A percentile compares a stretch with the other conserved stretches of the same genome.
These are phyloP conservation scores for Trematomus bernacchii DNA, from an alignment of 2,797 vertebrate genomes.

Conservation along the genomic window DNA sequence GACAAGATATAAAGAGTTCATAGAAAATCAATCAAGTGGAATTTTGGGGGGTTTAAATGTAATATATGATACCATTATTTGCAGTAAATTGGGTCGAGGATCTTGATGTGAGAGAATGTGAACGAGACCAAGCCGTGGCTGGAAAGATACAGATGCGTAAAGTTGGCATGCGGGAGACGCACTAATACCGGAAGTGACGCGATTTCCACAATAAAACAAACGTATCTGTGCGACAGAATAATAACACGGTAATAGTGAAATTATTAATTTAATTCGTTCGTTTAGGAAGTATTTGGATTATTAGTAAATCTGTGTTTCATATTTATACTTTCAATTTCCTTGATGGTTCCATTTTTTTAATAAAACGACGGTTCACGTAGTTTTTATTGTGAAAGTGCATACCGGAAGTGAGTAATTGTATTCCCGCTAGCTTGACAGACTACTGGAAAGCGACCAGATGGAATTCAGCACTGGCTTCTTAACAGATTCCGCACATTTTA, in stretches of 20 bases:
- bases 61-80: fast-evolving
- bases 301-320: fast-evolving
- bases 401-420: not conserved
- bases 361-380: fast-evolving
- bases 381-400: not conserved
- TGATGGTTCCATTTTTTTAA: fast-evolving
- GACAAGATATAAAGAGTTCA: fast-evolving
- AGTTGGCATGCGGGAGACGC: not conserved
- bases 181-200: constrained; percentile 36
- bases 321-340: fast-evolving
- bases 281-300: fast-evolving
- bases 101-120: constrained; percentile 5
- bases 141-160: constrained; percentile 75
- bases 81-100: not conserved
- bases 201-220: fast-evolving
- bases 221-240: fast-evolving
- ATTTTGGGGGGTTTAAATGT: fast-evolving
- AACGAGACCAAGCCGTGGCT: constrained; percentile 50
- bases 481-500: constrained; percentile 74
- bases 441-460: constrained; percentile 71
- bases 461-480: constrained; percentile 78
- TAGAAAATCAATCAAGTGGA: fast-evolving
- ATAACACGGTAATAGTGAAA: fast-evolving
- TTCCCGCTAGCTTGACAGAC: not conserved
- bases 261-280: fast-evolving